phyloP scores from a whole-genome alignment of 2,888 invertebrate genomes.

The Danaus chrysippus region DNA sequence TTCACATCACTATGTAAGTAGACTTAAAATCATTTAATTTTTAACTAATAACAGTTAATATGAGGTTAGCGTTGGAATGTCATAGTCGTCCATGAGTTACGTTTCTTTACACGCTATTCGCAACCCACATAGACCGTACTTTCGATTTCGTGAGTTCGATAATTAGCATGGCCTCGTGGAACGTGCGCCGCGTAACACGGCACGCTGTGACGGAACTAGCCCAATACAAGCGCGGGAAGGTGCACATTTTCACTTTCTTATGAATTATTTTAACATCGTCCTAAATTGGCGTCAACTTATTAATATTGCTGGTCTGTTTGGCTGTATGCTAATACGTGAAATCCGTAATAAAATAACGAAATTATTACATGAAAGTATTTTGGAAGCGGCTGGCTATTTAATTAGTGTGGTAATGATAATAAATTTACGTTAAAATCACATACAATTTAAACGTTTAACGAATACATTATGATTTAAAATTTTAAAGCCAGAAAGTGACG shows the following conservation, averaged over 20 bases:
- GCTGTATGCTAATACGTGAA: not conserved
- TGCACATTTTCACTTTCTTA: slow-evolving; percentile 72
- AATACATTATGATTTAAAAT: too few relatives aligned
- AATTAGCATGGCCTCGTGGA: slow-evolving; percentile 74
- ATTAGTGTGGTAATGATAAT: too few relatives aligned
- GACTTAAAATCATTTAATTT: too few relatives aligned
- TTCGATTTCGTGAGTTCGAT: slow-evolving; percentile 74
- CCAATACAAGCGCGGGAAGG: slow-evolving; percentile 45
- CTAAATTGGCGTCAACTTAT: slow-evolving; percentile 15
- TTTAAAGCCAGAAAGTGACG: too few relatives aligned
- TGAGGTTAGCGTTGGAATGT: slow-evolving; percentile 20
- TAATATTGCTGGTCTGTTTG: slow-evolving; percentile 5
- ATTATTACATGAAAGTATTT: too few relatives aligned
- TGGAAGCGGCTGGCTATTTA: too few relatives aligned
- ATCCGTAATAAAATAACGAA: not conserved
- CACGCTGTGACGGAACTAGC: slow-evolving; percentile 55
- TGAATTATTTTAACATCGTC: slow-evolving; percentile 46
- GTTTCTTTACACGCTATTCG: slow-evolving; percentile 51
- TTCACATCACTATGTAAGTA: too few relatives aligned
- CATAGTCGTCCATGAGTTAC: slow-evolving; percentile 36
- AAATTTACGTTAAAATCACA: too few relatives aligned
- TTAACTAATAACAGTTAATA: not conserved
- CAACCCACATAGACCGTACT: slow-evolving; percentile 58
- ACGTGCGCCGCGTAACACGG: slow-evolving; percentile 65
- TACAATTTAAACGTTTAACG: too few relatives aligned